These are phyloP conservation scores for Thalassaphorura encarpata DNA, from an alignment of 1,140 invertebrate genomes.

Conservation along the genomic window DNA sequence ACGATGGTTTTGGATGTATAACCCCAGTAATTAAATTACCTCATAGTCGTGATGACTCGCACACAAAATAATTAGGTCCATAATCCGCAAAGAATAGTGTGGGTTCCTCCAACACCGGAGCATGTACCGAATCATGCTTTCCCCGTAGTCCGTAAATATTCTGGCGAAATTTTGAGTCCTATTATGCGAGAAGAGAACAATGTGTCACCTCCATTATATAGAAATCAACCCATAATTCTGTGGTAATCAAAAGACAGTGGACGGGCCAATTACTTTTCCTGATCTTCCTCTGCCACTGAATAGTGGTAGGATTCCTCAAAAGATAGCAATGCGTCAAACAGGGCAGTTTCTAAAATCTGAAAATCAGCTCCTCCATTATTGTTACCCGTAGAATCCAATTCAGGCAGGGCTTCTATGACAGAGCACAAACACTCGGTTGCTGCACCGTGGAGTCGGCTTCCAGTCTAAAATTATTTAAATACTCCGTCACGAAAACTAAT, in stretches of 20 bases:
- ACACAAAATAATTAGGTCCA: slow-evolving; percentile 83
- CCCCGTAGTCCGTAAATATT: slow-evolving; percentile 88
- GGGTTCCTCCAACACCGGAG: slow-evolving; percentile 48
- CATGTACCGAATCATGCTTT: slow-evolving; percentile 79
- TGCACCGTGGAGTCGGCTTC: slow-evolving; percentile 20
- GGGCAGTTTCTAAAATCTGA: slow-evolving; percentile 54
- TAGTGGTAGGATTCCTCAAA: slow-evolving; percentile 80
- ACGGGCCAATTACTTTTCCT: slow-evolving; percentile 51
- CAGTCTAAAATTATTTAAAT: background rate
- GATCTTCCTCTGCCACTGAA: slow-evolving; percentile 84
- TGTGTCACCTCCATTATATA: too few species aligned
- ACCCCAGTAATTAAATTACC: slow-evolving; percentile 39
- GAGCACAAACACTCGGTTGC: slow-evolving; percentile 39
- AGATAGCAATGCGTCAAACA: slow-evolving; percentile 69
- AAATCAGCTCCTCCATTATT: slow-evolving; percentile 50
- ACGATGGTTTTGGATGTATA: background rate
- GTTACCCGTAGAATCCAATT: slow-evolving; percentile 68
- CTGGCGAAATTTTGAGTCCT: slow-evolving; percentile 84
- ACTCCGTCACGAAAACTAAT: background rate
- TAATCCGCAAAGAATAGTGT: slow-evolving; percentile 71
- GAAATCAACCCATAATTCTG: background rate
- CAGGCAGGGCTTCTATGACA: slow-evolving; percentile 73
- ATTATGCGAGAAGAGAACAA: too few species aligned
- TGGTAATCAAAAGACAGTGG: slow-evolving; percentile 4
- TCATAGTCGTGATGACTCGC: slow-evolving; percentile 96